Percentiles rank a stretch among this genome's conserved stretches.
Evolutionary conservation across 2,113 vertebrate genomes (phyloP).

Genomic region (Salvator merianae): DNA sequence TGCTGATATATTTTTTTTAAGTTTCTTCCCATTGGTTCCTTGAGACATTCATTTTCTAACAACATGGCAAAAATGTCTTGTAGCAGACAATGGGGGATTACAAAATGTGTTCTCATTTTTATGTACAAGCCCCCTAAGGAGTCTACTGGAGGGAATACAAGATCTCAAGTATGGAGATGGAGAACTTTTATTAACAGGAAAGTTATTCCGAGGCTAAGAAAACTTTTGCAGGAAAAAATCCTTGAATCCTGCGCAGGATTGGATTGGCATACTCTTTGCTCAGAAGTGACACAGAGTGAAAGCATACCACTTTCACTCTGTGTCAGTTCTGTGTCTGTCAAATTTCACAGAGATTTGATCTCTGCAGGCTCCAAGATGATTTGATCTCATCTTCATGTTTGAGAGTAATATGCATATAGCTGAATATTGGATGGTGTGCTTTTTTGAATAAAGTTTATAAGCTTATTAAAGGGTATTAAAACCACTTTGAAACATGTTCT

Average conservation of each 20-base stretch:
- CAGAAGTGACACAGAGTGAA: neutral
- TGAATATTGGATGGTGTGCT: neutral
- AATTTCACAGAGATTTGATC: neutral
- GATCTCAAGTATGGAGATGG: rapidly evolving
- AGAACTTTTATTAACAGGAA: neutral
- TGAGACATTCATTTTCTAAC: neutral
- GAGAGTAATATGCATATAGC: neutral
- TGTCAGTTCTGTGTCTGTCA: too few species aligned
- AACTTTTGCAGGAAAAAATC: neutral
- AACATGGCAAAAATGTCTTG: neutral
- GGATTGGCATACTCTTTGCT: neutral
- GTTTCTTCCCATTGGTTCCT: neutral
- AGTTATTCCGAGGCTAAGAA: slow-evolving; percentile 10
- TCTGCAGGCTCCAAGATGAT: neutral
- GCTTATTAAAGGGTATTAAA: too few species aligned
- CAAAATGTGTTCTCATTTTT: neutral
- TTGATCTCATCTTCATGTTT: neutral
- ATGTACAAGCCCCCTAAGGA: neutral
- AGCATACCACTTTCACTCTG: neutral
- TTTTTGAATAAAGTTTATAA: too few species aligned
- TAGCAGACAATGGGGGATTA: neutral
- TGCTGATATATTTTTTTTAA: too few species aligned
- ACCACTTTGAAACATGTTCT: too few species aligned
- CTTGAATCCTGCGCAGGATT: neutral
- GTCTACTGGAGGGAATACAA: neutral